Percentiles rank a stretch among this genome's conserved stretches.
Evolutionary conservation across 2,888 invertebrate genomes (phyloP).

Genomic region (Dusona sp.): DNA sequence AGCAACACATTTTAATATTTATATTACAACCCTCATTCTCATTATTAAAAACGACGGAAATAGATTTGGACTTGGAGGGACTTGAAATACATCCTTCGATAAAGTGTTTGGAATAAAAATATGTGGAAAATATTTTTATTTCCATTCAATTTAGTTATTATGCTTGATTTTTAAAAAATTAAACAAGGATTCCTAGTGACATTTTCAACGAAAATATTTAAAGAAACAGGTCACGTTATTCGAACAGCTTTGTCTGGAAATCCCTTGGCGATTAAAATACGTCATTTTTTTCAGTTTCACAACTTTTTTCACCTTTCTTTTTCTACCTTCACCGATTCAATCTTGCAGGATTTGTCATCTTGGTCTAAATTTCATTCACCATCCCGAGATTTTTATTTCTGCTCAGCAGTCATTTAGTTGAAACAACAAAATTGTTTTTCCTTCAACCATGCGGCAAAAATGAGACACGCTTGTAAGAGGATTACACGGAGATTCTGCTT

Average conservation of each 20-base stretch:
- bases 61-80: too few relatives aligned
- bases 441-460: constrained; percentile 24
- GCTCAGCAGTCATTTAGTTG: neutral
- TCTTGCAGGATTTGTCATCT: constrained; percentile 53
- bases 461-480: constrained; percentile 41
- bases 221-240: neutral
- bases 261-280: constrained; percentile 46
- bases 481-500: constrained; percentile 58
- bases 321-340: neutral
- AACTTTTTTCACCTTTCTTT: neutral
- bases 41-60: neutral
- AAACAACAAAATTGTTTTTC: constrained; percentile 1
- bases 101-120: neutral
- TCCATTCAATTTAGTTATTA: neutral
- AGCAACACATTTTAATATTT: neutral
- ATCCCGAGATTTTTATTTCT: constrained; percentile 8
- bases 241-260: neutral
- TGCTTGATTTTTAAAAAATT: neutral
- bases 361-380: constrained; percentile 28
- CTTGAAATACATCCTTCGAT: neutral
- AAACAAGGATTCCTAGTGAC: constrained; percentile 16
- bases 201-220: neutral
- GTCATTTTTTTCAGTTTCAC: neutral
- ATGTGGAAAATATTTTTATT: neutral
- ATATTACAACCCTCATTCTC: neutral